phyloP scores from a whole-genome alignment of 2,113 vertebrate species.

The Tympanuchus pallidicinctus region DNA sequence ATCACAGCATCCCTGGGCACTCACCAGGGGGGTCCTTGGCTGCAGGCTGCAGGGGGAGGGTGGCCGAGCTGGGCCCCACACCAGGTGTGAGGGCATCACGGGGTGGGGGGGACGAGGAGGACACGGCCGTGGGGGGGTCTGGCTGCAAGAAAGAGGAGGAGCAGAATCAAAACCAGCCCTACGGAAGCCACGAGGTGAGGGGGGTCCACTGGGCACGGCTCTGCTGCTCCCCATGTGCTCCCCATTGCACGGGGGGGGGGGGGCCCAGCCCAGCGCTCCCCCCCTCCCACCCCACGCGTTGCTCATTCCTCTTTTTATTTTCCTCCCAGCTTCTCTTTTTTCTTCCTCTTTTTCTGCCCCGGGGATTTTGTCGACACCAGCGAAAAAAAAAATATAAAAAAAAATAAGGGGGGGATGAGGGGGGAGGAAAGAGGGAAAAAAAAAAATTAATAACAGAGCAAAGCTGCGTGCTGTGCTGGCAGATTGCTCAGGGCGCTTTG shows the following conservation, averaged over 20 bases:
- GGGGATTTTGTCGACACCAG: conserved; percentile 52
- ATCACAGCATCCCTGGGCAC: not conserved
- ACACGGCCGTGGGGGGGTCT: conserved; percentile 76
- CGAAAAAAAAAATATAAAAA: not conserved
- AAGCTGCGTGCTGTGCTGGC: conserved; percentile 57
- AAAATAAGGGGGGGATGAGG: no score
- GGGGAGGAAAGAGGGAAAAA: not conserved
- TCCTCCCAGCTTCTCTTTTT: not conserved
- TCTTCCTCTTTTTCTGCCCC: conserved; percentile 25
- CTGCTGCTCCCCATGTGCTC: not conserved
- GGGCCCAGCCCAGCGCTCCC: not conserved
- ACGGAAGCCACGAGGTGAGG: not conserved
- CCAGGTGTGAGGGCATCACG: conserved; percentile 80
- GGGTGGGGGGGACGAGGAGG: conserved; percentile 81
- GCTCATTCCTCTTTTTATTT: not conserved
- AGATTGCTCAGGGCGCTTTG: conserved; percentile 53
- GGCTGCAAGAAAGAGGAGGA: conserved; percentile 31
- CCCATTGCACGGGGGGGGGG: rapidly evolving
- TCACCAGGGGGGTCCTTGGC: conserved; percentile 86
- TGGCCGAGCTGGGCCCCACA: conserved; percentile 81
- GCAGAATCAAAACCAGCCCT: not conserved
- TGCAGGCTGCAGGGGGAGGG: conserved; percentile 80
- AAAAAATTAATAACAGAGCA: conserved; percentile 56
- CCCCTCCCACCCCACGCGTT: no score
- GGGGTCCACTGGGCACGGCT: not conserved